A percentile compares a stretch with the other conserved stretches of the same genome.
phyloP scores from a whole-genome alignment of 2,113 vertebrate species.

The Corythoichthys haematopterus region DNA sequence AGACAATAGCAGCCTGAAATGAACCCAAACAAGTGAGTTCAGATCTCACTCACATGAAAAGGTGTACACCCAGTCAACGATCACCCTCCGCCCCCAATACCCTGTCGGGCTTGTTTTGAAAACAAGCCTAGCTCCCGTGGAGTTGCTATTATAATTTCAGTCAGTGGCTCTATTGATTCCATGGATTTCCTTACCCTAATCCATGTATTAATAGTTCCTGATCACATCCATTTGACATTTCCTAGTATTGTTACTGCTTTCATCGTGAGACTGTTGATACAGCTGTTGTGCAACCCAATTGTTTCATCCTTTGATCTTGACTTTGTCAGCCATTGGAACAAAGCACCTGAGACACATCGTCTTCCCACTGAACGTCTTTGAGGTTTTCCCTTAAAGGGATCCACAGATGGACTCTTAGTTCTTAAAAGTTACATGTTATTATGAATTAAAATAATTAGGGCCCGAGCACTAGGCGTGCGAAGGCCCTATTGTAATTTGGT shows the following conservation, averaged over 20 bases:
- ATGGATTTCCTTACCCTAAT: background rate
- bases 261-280: background rate
- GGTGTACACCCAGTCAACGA: background rate
- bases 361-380: too few relatives aligned
- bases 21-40: background rate
- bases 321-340: too few relatives aligned
- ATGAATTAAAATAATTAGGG: too few relatives aligned
- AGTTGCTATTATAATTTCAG: background rate
- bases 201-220: background rate
- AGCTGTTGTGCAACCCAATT: background rate
- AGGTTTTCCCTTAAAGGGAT: too few relatives aligned
- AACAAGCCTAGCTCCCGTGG: background rate
- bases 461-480: too few relatives aligned
- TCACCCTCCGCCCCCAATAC: background rate
- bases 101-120: background rate
- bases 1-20: background rate
- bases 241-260: background rate
- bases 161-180: background rate
- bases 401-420: too few relatives aligned
- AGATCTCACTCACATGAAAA: background rate
- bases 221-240: background rate
- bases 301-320: background rate
- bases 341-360: too few relatives aligned
- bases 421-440: too few relatives aligned
- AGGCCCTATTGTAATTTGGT: too few relatives aligned